phyloP scores from a whole-genome alignment of 2,113 vertebrate genomes.

The Paramormyrops kingsleyae region DNA sequence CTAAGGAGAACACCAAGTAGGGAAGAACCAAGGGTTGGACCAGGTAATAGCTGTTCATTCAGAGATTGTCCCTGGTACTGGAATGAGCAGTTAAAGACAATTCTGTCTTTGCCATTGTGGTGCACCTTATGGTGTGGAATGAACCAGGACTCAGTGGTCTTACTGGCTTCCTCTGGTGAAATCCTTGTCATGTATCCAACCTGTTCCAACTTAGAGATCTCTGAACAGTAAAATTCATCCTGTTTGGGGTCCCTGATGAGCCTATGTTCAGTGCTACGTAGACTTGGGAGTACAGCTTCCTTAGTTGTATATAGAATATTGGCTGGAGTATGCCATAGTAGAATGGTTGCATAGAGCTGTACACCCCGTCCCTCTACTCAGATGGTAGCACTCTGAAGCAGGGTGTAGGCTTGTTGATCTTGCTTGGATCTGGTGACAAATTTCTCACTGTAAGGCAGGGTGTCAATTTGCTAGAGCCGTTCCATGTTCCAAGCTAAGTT shows the following conservation, averaged over 20 bases:
- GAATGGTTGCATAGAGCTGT: not conserved
- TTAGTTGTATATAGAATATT: not conserved
- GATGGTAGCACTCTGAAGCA: not conserved
- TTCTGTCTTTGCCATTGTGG: not conserved
- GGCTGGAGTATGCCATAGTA: not conserved
- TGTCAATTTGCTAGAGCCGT: not conserved
- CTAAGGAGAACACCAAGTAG: not conserved
- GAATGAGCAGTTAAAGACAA: slow-evolving; percentile 17
- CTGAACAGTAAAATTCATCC: not conserved
- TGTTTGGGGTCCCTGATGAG: not conserved
- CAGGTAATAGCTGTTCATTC: slow-evolving; percentile 14
- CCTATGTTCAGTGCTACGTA: slow-evolving; percentile 5
- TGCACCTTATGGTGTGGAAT: slow-evolving; percentile 14
- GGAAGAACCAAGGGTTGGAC: slow-evolving; percentile 9
- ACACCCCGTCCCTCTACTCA: not conserved
- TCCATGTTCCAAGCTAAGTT: no score
- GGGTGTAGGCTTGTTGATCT: not conserved
- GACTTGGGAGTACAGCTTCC: not conserved
- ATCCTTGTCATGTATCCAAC: not conserved
- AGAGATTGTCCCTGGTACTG: not conserved
- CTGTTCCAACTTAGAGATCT: slow-evolving; percentile 9
- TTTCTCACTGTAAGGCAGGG: not conserved
- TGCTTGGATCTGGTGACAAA: not conserved
- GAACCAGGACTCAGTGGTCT: not conserved
- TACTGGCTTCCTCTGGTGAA: not conserved